Conservation (phyloP, 2,113 vertebrate species). For the Donacobius atricapilla region DNA sequence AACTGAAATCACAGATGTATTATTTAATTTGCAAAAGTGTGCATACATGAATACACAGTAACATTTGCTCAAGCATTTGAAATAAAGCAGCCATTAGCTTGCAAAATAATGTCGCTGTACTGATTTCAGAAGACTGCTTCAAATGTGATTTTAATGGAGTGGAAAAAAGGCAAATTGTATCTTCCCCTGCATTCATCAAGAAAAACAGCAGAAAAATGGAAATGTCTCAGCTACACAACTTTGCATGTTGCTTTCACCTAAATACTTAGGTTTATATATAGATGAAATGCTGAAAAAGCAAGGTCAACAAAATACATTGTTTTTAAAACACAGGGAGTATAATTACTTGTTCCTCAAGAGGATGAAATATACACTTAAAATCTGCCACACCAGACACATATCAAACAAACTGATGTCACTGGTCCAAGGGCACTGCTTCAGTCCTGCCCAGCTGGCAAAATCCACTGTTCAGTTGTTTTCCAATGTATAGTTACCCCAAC, state of each 20-base stretch:
- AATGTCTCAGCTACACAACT: not conserved
- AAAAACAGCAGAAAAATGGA: not conserved
- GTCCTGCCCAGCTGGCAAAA: not conserved
- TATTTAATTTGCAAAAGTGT: not conserved
- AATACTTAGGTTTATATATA: not conserved
- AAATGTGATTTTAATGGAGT: slow-evolving; percentile 40
- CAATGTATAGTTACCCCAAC: not conserved
- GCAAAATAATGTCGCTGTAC: not conserved
- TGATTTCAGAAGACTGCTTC: slow-evolving; percentile 27
- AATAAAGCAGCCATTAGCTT: not conserved
- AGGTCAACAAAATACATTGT: not conserved
- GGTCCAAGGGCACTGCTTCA: not conserved
- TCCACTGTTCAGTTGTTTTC: not conserved
- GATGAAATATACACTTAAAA: not conserved
- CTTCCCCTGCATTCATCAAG: not conserved
- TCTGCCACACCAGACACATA: not conserved
- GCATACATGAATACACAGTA: not conserved
- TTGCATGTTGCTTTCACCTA: not conserved
- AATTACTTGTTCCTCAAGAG: not conserved
- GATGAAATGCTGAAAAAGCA: not conserved
- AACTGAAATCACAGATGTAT: not conserved
- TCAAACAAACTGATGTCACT: not conserved
- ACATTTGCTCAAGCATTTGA: slow-evolving; percentile 12
- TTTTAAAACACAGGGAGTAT: not conserved
- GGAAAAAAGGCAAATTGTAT: slow-evolving; percentile 26